Percentiles rank a stretch among this genome's conserved stretches.
Conservation (phyloP, 2,113 vertebrate genomes). For the Melanerpes formicivorus region DNA sequence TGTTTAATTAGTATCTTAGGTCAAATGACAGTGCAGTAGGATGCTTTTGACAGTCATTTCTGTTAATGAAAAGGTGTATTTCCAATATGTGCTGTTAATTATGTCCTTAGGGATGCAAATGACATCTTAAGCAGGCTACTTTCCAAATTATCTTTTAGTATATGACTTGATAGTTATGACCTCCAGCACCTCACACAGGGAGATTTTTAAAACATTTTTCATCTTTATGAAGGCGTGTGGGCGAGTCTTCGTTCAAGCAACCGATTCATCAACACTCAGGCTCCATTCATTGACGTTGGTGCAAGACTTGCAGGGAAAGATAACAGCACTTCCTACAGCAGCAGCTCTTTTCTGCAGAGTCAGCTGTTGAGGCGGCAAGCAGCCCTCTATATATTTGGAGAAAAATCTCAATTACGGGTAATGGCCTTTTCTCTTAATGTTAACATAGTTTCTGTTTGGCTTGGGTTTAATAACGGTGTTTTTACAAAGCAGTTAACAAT, state of each 20-base stretch:
- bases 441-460: background rate
- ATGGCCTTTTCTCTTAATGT: constrained; percentile 43
- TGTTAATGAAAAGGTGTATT: background rate
- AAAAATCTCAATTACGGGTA: constrained; percentile 97
- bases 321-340: constrained; percentile 81
- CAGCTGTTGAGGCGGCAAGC: constrained; percentile 92
- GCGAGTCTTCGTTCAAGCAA: constrained; percentile 95
- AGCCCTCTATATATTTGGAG: constrained; percentile 95
- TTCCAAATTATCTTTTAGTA: background rate
- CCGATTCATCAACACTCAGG: constrained; percentile 84
- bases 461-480: background rate
- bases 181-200: background rate
- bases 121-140: background rate
- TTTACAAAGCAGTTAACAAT: background rate
- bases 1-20: background rate
- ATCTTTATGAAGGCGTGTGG: constrained; percentile 90
- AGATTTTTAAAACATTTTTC: constrained; percentile 21
- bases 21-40: background rate
- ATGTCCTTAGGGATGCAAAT: background rate
- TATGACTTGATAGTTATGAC: background rate
- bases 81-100: background rate
- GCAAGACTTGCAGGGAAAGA: constrained; percentile 90
- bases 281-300: constrained; percentile 84
- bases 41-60: background rate
- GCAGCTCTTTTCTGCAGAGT: constrained; percentile 85